Conservation (phyloP, 2,797 vertebrate species). For the Saxicola maurus region DNA sequence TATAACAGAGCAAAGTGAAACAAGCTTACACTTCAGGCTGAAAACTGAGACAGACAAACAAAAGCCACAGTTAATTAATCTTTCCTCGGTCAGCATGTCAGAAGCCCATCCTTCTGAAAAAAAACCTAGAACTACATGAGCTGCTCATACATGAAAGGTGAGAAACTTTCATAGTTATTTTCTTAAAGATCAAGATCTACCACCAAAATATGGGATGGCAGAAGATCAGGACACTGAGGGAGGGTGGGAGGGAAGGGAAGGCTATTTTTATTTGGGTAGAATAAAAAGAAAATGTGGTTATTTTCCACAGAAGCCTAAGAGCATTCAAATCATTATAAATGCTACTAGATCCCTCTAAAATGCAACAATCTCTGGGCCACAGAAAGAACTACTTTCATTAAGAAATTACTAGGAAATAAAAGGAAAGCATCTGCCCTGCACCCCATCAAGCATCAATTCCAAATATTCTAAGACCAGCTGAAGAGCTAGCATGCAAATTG, state of each 20-base stretch:
- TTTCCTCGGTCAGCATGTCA: constrained; percentile 6
- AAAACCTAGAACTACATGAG: not conserved
- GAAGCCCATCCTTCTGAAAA: not conserved
- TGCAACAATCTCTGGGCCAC: not conserved
- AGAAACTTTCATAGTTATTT: not conserved
- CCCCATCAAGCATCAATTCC: not conserved
- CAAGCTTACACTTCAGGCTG: constrained; percentile 28
- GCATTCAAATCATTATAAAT: not conserved
- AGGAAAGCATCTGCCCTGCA: not conserved
- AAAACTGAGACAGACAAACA: constrained; percentile 43
- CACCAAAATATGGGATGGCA: not conserved
- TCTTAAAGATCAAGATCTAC: not conserved
- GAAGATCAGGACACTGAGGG: not conserved
- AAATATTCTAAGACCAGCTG: not conserved
- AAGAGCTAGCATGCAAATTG: not conserved
- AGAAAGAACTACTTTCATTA: not conserved
- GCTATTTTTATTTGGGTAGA: not conserved
- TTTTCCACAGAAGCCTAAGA: not conserved
- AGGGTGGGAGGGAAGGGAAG: not conserved
- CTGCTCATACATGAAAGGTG: not conserved
- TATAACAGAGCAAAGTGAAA: constrained; percentile 63
- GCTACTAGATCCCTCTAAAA: not conserved
- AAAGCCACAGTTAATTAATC: constrained; percentile 44
- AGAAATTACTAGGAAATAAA: not conserved
- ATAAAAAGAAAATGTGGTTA: rapidly evolving